Percentiles rank a stretch among this genome's conserved stretches.
These are phyloP conservation scores for Alviniconcha strummeri DNA, from an alignment of 2,888 invertebrate species.

Conservation along the genomic window DNA sequence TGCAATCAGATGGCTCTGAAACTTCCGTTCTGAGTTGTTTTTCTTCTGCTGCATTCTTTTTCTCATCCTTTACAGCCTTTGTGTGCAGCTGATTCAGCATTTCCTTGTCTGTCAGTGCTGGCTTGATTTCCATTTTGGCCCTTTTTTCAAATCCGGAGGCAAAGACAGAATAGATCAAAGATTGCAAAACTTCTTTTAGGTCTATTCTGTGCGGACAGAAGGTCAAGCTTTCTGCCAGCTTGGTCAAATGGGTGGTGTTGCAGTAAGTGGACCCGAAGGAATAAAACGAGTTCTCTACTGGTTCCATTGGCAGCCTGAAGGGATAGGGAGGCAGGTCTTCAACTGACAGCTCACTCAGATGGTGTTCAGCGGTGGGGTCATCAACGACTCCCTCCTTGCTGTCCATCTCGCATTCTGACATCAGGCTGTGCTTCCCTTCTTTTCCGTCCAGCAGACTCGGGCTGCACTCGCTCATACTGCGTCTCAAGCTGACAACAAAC, in stretches of 20 bases:
- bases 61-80: background rate
- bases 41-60: background rate
- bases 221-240: background rate
- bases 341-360: slow-evolving; percentile 1
- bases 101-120: background rate
- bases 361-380: background rate
- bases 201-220: background rate
- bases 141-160: too few species aligned
- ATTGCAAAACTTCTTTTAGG: background rate
- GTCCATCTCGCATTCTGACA: background rate
- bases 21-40: background rate
- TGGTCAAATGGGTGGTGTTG: background rate
- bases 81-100: background rate
- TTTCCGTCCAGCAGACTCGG: too few species aligned
- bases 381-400: background rate
- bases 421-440: background rate
- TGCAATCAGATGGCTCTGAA: background rate
- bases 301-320: background rate
- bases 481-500: background rate
- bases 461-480: background rate
- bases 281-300: slow-evolving; percentile 8
- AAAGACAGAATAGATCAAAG: background rate
- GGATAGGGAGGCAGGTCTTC: background rate
- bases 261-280: background rate
- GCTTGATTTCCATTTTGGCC: too few species aligned